These are phyloP conservation scores for Neopelma chrysocephalum DNA, from an alignment of 2,797 vertebrate genomes.

Conservation along the genomic window DNA sequence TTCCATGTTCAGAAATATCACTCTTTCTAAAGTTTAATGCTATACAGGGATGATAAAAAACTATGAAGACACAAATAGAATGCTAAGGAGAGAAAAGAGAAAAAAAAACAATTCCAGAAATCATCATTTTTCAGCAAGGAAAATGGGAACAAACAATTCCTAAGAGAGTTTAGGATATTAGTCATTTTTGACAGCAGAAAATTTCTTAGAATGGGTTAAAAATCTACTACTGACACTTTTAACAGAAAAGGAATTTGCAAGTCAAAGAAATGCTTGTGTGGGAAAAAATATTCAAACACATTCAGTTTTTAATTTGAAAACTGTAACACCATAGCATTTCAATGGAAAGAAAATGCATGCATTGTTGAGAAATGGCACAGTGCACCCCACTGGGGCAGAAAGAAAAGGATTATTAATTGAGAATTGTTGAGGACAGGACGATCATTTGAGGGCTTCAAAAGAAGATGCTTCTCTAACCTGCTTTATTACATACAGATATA, in stretches of 20 bases:
- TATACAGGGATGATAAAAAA: not conserved
- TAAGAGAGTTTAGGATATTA: not conserved
- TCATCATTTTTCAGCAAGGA: not conserved
- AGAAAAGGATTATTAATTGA: constrained; percentile 1
- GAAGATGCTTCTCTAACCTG: not conserved
- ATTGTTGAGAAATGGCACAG: constrained; percentile 49
- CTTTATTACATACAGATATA: not conserved
- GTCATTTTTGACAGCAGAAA: not conserved
- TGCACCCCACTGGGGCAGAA: constrained; percentile 21
- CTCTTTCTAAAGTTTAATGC: not conserved
- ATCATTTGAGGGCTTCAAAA: not conserved
- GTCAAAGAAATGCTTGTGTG: constrained; percentile 30
- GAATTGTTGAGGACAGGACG: not conserved
- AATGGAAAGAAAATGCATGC: constrained; percentile 33
- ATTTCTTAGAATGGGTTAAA: constrained; percentile 34
- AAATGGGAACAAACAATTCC: not conserved
- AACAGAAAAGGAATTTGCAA: constrained; percentile 45
- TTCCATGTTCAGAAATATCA: constrained; percentile 4
- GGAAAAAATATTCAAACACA: constrained; percentile 4
- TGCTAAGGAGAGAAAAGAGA: not conserved
- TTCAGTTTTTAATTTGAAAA: constrained; percentile 43
- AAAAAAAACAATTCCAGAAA: not conserved
- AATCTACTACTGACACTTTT: not conserved
- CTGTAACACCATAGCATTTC: constrained; percentile 26
- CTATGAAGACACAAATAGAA: not conserved